Evolutionary conservation across 2,797 vertebrate species (phyloP), one percentile per base, ranked within the genome.

Genomic region (Sphaeramia orbicularis): DNA sequence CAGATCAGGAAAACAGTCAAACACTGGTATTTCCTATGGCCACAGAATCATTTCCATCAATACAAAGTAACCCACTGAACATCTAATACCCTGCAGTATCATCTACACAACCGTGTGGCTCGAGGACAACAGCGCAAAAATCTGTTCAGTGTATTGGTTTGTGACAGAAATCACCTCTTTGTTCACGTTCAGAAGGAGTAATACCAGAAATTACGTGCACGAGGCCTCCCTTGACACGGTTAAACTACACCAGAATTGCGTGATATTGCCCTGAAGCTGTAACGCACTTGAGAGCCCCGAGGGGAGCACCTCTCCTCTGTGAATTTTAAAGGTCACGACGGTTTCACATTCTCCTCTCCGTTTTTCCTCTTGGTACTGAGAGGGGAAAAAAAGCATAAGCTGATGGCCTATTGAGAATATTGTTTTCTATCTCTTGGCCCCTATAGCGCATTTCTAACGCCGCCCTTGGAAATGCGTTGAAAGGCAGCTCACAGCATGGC

Each of bases 251-350:
- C 60, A 66, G 80, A 78, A 76, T 86, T 71, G 81, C 85, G 55
- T 64, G 78, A 68, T 79, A 73, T 70, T 56, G 71, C 64, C 88
- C 76, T 43, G 27, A 43, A 80, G 84, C 79, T 83, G 76, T 6
- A 51, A 58, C 40, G 43, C 76, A 87, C 74, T 66, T 11, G 41
- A 79, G 55, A 63, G 57, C 75, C 86, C 80, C 48, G 53, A 61
- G 81, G 81, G 81, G 74, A 79, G 74, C 63, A 45, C 74, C 81
- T 76, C 82, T 88, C 81, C 83, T 86, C 74, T 73, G 85, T 76
- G 87, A 71, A 85, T 90, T 90, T 78, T 88, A 93, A 92, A 93
- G 93, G 91, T 94, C 86, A 88, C 37, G 62, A 65, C 70, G 79
- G 78, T 89, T 83, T 74, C 70, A 32, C 57, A 79, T 62, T 41